phyloP scores from a whole-genome alignment of 1,140 invertebrate species.

The Episyrphus balteatus region DNA sequence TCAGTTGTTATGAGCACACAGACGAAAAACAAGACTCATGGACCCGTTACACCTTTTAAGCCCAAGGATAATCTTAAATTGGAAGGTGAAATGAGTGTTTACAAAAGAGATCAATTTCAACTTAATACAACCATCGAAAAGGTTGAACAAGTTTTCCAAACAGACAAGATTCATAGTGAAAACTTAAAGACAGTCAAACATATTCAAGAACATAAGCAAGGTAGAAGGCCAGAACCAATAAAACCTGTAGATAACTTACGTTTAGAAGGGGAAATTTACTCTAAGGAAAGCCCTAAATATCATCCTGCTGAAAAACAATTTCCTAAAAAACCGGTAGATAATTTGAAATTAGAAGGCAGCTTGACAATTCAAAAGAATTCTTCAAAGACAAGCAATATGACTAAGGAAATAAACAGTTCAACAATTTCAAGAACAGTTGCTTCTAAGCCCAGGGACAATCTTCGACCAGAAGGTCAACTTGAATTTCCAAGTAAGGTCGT shows the following conservation, averaged over 20 bases:
- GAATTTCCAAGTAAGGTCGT: conserved; percentile 21
- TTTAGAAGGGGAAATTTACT: conserved; percentile 47
- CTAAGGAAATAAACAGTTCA: conserved; percentile 15
- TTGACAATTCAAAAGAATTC: conserved; percentile 3
- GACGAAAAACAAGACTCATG: conserved; percentile 11
- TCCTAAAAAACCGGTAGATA: conserved; percentile 39
- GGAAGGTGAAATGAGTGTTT: conserved; percentile 40
- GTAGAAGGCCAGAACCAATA: conserved; percentile 22
- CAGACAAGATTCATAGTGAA: conserved; percentile 30
- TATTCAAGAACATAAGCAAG: conserved; percentile 17
- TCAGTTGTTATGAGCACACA: no score
- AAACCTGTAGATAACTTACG: conserved; percentile 46
- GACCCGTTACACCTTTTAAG: neutral
- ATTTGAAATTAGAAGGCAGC: conserved; percentile 40
- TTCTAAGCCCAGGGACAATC: conserved; percentile 50
- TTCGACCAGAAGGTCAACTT: conserved; percentile 55
- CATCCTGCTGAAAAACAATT: conserved; percentile 27
- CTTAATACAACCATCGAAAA: neutral
- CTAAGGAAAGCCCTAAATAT: conserved; percentile 35
- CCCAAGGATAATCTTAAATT: conserved; percentile 38
- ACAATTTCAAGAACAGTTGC: conserved; percentile 38
- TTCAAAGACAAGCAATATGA: conserved; percentile 13
- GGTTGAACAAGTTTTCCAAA: conserved; percentile 40
- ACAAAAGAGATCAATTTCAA: neutral
- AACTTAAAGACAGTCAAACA: conserved; percentile 23